These are phyloP conservation scores for Acanthosoma haemorrhoidale DNA, from an alignment of 2,888 invertebrate species.

Conservation along the genomic window DNA sequence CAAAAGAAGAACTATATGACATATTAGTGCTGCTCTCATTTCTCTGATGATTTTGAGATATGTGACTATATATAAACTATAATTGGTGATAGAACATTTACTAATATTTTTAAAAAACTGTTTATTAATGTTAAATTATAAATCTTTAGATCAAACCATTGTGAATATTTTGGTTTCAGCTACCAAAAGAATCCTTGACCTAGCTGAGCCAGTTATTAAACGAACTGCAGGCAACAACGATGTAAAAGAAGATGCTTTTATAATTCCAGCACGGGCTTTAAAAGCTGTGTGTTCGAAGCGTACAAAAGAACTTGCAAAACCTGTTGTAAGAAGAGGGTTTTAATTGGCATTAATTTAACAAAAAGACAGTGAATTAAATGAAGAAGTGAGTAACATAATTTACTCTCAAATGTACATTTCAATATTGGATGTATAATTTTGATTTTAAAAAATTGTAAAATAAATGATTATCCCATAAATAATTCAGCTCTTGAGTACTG, in stretches of 20 bases:
- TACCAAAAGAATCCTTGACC: conserved; percentile 27
- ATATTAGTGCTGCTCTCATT: too few relatives aligned
- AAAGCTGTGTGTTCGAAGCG: conserved; percentile 36
- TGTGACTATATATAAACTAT: too few relatives aligned
- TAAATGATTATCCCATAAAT: too few relatives aligned
- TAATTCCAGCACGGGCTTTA: conserved; percentile 33
- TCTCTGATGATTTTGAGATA: too few relatives aligned
- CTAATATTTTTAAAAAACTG: background rate
- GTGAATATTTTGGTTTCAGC: conserved; percentile 31
- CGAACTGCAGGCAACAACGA: conserved; percentile 31
- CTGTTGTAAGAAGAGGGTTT: conserved; percentile 23
- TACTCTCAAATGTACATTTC: background rate
- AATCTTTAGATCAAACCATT: too few relatives aligned
- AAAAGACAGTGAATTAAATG: background rate
- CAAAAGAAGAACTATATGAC: too few relatives aligned
- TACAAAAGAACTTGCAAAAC: conserved; percentile 34
- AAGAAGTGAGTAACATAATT: background rate
- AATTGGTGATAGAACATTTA: too few relatives aligned
- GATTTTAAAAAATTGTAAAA: background rate
- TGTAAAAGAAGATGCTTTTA: conserved; percentile 36
- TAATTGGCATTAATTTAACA: background rate
- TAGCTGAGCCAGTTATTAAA: conserved; percentile 32
- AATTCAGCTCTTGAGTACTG: too few relatives aligned
- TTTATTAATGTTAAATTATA: background rate
- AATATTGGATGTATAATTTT: background rate